Conservation (phyloP, 2,797 vertebrate genomes). For the Gallinago nigripennis region DNA sequence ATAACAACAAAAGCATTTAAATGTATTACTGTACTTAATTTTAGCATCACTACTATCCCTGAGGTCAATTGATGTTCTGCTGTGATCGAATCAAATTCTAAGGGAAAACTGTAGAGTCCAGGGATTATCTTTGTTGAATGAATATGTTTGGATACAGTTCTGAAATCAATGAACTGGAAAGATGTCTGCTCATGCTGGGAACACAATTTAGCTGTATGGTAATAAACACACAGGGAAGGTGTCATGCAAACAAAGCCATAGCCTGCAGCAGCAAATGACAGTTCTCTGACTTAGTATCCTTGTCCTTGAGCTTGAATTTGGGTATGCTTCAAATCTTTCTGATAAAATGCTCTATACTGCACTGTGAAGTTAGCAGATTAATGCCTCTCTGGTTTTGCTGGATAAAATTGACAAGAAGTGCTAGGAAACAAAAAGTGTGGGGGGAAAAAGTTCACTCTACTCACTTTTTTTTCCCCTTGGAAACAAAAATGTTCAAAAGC, state of each 20-base stretch:
- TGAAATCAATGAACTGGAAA: slow-evolving; percentile 73
- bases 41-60: slow-evolving; percentile 30
- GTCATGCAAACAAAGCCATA: slow-evolving; percentile 73
- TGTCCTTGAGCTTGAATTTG: slow-evolving; percentile 59
- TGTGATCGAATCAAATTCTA: slow-evolving; percentile 67
- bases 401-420: neutral
- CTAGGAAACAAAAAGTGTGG: neutral
- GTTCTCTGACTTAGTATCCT: slow-evolving; percentile 18
- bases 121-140: slow-evolving; percentile 76
- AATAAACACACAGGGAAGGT: slow-evolving; percentile 68
- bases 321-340: slow-evolving; percentile 49
- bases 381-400: neutral
- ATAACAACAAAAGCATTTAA: neutral
- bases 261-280: slow-evolving; percentile 10
- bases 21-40: slow-evolving; percentile 71
- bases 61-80: slow-evolving; percentile 66
- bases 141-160: slow-evolving; percentile 67
- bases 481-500: slow-evolving; percentile 34
- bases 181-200: slow-evolving; percentile 55
- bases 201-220: slow-evolving; percentile 64
- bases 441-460: neutral
- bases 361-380: slow-evolving; percentile 14
- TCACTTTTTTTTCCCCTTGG: neutral
- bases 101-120: slow-evolving; percentile 69
- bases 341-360: slow-evolving; percentile 25